Base-by-base conservation (phyloP, 2,797 vertebrate genomes). In the Chelon auratus region DNA sequence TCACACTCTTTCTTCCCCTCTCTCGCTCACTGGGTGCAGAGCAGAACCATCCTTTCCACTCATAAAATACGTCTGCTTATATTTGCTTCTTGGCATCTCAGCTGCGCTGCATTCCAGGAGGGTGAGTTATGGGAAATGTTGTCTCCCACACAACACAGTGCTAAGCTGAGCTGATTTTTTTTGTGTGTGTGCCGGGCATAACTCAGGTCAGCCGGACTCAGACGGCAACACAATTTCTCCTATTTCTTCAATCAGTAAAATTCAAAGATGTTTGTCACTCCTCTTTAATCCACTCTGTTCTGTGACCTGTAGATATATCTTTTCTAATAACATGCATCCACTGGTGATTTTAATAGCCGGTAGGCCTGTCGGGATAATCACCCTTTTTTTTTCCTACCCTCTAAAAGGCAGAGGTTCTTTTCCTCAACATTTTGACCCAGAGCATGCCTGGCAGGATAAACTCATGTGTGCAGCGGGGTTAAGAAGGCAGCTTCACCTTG, bases 111-210 rank as follows among this genome's bases (percentile, higher is more conserved):
- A 94, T 95, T 95, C 92, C 93, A 93, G 89, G 84, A 87, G 88
- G 84, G 80, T 94, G 93, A 95, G 91, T 93, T 93, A 94, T 94
- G 94, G 93, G 94, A 95, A 95, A 89, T 74, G 65, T 84, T 87
- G 90, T 91, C 85, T 90, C 82, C 81, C 80, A 88, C 93, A 90
- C 87, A 92, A 84, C 74, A 63, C 39, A 69, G 56, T 18, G 45
- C 68, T 48, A 59, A 75, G 64, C 65, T 36, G 48, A 57, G 59
- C 87, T 73, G 84, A 66, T 62, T 72, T 78, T 62, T 39, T 48
- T 45, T 0, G 43, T 43, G 33, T 11, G 5, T 0, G 68, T 26
- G 51, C 61, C 15, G 80, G 42, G 62, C 72, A 62, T 75, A 84
- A 75, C 73, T 75, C 58, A 40, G 65, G 40, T 84, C 76, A 84